phyloP scores from a whole-genome alignment of 2,888 invertebrate species.

The Vannuccia rotundouncinata region DNA sequence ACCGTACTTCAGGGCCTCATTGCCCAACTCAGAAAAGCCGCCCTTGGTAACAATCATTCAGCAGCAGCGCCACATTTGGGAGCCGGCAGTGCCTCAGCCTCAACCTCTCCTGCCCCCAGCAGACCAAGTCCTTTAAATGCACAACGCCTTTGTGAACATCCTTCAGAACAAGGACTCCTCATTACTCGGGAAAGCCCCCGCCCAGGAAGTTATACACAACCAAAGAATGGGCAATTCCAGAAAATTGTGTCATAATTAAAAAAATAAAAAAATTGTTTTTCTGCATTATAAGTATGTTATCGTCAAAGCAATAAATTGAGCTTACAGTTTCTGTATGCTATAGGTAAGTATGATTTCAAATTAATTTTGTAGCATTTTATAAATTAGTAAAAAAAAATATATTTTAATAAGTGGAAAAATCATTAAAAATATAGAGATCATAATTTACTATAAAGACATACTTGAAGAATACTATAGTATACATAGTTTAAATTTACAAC shows the following conservation, averaged over 20 bases:
- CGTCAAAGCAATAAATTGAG: conserved; percentile 23
- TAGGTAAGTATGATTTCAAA: conserved; percentile 26
- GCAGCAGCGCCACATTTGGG: too few species aligned
- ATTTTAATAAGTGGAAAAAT: conserved; percentile 22
- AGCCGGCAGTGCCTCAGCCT: too few species aligned
- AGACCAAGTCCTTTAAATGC: too few species aligned
- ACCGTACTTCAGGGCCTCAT: too few species aligned
- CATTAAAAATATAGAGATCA: conserved; percentile 26
- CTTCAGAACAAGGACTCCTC: too few species aligned
- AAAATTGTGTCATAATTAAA: conserved; percentile 22
- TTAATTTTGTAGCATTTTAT: conserved; percentile 26
- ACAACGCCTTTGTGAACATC: too few species aligned
- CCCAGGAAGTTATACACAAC: too few species aligned
- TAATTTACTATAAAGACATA: conserved; percentile 24
- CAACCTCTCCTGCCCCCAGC: too few species aligned
- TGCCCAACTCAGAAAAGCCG: too few species aligned
- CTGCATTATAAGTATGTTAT: conserved; percentile 22
- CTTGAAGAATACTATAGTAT: background rate
- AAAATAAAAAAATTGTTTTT: conserved; percentile 20
- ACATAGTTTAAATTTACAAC: conserved; percentile 12
- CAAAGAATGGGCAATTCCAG: conserved; percentile 26
- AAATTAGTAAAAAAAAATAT: conserved; percentile 1
- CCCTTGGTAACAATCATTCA: too few species aligned
- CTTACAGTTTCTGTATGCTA: conserved; percentile 23
- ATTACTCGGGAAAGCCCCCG: too few species aligned